phyloP scores from a whole-genome alignment of 1,140 invertebrate species.

The Portunus trituberculatus region DNA sequence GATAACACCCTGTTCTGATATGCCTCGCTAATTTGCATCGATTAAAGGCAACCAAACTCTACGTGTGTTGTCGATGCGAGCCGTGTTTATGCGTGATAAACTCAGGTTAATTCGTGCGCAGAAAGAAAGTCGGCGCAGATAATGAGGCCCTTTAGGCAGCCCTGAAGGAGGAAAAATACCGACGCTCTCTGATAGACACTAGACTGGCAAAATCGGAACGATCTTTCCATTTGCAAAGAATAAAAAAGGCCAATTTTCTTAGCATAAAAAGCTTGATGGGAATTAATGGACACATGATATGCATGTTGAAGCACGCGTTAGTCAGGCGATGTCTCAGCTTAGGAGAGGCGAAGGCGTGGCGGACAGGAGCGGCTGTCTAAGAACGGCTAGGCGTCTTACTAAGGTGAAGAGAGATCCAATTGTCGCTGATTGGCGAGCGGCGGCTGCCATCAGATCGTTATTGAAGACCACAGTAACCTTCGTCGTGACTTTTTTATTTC shows the following conservation, averaged over 20 bases:
- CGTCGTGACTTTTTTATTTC: background rate
- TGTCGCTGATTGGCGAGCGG: background rate
- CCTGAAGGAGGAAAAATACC: background rate
- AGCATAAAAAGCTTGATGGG: background rate
- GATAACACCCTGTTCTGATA: constrained; percentile 11
- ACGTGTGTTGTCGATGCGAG: background rate
- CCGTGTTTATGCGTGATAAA: constrained; percentile 12
- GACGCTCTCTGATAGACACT: background rate
- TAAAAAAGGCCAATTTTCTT: background rate
- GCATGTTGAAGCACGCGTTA: background rate
- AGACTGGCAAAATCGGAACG: background rate
- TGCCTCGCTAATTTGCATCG: constrained; percentile 12
- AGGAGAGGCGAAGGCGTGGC: background rate
- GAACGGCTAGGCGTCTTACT: too few relatives aligned
- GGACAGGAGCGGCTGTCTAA: too few relatives aligned
- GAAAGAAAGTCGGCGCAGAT: background rate
- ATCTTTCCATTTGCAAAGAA: background rate
- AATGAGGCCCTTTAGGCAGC: background rate
- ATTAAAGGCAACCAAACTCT: background rate
- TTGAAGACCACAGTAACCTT: background rate
- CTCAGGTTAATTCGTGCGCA: background rate
- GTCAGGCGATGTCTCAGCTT: background rate
- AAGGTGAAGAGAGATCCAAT: background rate
- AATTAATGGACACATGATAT: background rate
- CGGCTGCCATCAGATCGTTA: background rate